Evolutionary conservation across 2,888 invertebrate species (phyloP).

Genomic region (Marasmarcha lunaedactyla): DNA sequence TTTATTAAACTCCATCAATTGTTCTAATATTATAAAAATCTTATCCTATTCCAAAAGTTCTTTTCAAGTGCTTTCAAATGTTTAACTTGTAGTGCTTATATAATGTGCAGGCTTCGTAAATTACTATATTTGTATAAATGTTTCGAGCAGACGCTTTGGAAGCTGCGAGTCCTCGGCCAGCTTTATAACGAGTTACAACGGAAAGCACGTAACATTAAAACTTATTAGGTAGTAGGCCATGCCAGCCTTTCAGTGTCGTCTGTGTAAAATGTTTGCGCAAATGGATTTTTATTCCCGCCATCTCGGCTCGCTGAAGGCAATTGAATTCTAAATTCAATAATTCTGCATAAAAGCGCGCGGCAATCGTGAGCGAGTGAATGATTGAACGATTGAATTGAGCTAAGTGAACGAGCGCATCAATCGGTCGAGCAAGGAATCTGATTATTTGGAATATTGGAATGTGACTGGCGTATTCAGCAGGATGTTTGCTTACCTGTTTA

Average conservation of each 20-base stretch:
- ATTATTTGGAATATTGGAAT: constrained; percentile 13
- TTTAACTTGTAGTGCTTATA: too few species aligned
- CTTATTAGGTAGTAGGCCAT: background rate
- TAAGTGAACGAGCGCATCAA: constrained; percentile 23
- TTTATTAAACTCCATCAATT: too few species aligned
- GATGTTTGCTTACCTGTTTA: constrained; percentile 2
- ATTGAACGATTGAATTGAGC: constrained; percentile 37
- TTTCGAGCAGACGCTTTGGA: background rate
- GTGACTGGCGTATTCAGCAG: constrained; percentile 6
- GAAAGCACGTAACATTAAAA: background rate
- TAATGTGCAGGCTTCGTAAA: background rate
- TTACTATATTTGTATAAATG: background rate
- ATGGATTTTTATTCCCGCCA: constrained; percentile 33
- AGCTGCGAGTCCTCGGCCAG: background rate
- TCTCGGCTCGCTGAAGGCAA: constrained; percentile 24
- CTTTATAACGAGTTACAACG: background rate
- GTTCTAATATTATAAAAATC: too few species aligned
- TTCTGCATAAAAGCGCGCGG: constrained; percentile 50
- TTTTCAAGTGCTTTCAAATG: too few species aligned
- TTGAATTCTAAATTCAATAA: constrained; percentile 47
- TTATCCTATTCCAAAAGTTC: too few species aligned
- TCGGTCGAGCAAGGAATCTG: constrained; percentile 6
- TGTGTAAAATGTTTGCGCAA: constrained; percentile 29
- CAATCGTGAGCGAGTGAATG: constrained; percentile 37
- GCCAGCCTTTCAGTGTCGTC: background rate